Evolutionary conservation across 2,797 vertebrate genomes (phyloP).

Genomic region (Accipiter fasciatus): DNA sequence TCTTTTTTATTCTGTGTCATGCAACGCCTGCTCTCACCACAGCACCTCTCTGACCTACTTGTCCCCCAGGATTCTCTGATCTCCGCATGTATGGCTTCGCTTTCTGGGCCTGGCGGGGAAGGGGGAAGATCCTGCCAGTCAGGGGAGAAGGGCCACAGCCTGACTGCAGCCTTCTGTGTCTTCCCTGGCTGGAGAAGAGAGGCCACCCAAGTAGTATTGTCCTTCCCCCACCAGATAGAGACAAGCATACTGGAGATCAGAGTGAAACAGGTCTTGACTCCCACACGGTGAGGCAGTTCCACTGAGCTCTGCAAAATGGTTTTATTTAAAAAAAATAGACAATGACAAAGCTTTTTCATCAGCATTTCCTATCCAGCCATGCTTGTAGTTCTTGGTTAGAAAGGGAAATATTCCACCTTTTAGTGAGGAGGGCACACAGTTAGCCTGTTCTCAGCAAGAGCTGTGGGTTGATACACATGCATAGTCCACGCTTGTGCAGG

Average conservation of each 20-base stretch:
- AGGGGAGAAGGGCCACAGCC: neutral
- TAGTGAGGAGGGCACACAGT: neutral
- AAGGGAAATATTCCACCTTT: neutral
- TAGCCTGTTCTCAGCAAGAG: neutral
- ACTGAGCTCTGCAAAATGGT: neutral
- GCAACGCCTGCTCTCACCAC: accelerated
- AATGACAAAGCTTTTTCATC: neutral
- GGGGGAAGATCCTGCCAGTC: neutral
- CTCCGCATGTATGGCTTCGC: accelerated
- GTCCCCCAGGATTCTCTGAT: neutral
- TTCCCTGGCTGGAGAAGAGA: neutral
- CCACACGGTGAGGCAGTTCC: neutral
- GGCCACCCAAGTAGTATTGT: accelerated
- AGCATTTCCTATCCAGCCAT: neutral
- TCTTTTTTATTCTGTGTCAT: neutral
- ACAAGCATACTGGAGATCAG: neutral
- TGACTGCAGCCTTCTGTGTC: neutral
- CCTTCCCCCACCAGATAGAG: neutral
- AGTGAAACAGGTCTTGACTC: neutral
- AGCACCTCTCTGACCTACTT: neutral
- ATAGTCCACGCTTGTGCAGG: neutral
- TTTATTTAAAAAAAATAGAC: neutral
- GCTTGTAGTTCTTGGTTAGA: neutral
- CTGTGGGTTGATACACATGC: neutral
- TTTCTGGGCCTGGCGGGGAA: neutral